A percentile compares a stretch with the other conserved stretches of the same genome.
Evolutionary conservation across 1,140 invertebrate species (phyloP).

Genomic region (Sinonovacula constricta): DNA sequence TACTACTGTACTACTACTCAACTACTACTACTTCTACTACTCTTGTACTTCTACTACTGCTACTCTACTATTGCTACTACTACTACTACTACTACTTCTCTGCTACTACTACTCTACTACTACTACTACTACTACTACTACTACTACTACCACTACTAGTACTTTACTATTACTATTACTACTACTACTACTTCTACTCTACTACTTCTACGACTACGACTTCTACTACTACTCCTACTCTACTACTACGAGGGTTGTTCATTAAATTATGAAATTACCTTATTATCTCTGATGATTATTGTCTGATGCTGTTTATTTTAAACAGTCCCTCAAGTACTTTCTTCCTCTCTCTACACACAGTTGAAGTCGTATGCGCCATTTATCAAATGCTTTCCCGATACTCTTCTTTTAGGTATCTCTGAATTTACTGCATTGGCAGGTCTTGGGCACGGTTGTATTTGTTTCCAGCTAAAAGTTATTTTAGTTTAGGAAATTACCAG

Average conservation of each 20-base stretch:
- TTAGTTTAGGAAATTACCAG: no score
- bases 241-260: slow-evolving; percentile 8
- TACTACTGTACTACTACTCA: slow-evolving; percentile 10
- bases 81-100: slow-evolving; percentile 27
- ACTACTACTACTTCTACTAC: slow-evolving; percentile 49
- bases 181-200: slow-evolving; percentile 23
- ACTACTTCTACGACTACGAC: no score
- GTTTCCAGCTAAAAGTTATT: no score
- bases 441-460: no score
- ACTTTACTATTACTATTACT: no score
- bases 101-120: no score
- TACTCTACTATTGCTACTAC: slow-evolving; percentile 37
- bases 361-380: background rate
- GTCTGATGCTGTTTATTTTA: background rate
- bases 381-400: background rate
- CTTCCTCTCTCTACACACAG: background rate
- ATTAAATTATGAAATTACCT: background rate
- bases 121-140: slow-evolving; percentile 39
- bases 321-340: background rate
- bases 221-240: no score
- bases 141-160: slow-evolving; percentile 36
- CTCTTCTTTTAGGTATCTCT: background rate
- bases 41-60: slow-evolving; percentile 5
- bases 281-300: no score
- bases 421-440: background rate